phyloP scores from a whole-genome alignment of 2,113 vertebrate genomes.

The Tachysurus vachellii region DNA sequence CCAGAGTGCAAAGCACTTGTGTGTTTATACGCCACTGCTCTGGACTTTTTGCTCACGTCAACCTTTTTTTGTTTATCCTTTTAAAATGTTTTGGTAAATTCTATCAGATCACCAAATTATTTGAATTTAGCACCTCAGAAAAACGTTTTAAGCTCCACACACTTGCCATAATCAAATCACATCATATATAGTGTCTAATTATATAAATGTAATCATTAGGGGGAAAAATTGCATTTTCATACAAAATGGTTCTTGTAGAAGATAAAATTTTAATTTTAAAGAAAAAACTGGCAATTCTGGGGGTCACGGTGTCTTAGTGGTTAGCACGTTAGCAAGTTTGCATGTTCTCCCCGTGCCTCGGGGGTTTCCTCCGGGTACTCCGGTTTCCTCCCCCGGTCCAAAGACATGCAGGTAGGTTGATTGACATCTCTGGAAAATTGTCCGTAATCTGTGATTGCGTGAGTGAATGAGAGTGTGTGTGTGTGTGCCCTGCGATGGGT shows the following conservation, averaged over 20 bases:
- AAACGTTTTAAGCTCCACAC: neutral
- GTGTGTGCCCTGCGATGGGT: too few species aligned
- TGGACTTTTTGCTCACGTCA: neutral
- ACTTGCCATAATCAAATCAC: neutral
- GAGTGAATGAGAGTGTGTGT: too few species aligned
- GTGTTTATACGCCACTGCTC: neutral
- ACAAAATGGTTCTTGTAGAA: neutral
- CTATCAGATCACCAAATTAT: neutral
- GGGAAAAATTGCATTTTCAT: neutral
- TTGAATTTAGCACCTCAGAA: neutral
- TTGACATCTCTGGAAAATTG: too few species aligned
- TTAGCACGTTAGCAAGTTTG: too few species aligned
- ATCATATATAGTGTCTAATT: neutral
- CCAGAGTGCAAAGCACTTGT: slow-evolving; percentile 7
- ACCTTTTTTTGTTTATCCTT: neutral
- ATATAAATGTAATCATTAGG: neutral
- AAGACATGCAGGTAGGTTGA: too few species aligned
- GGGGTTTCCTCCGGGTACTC: too few species aligned
- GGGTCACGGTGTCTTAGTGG: too few species aligned
- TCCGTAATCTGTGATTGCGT: too few species aligned
- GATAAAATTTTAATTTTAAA: neutral
- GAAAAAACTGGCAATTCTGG: too few species aligned
- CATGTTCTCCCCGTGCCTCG: too few species aligned
- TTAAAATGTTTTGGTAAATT: neutral
- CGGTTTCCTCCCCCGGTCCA: too few species aligned